phyloP scores from a whole-genome alignment of 2,113 vertebrate species.

The Lamprologus tigripictilis region DNA sequence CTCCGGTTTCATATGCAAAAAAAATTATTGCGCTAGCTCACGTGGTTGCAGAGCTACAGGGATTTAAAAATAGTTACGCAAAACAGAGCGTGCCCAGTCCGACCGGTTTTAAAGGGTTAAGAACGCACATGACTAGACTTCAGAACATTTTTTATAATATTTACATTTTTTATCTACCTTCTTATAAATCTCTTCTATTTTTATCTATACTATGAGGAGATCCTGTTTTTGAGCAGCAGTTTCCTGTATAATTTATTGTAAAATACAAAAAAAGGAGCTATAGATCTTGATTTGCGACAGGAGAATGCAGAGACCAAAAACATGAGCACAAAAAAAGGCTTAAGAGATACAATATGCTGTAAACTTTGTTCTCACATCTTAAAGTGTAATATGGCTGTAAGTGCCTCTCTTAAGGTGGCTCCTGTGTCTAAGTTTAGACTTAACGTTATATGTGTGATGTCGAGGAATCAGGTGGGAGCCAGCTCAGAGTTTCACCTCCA shows the following conservation, averaged over 20 bases:
- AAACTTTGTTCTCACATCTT: not conserved
- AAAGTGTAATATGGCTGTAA: not conserved
- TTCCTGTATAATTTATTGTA: not conserved
- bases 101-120: no score
- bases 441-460: not conserved
- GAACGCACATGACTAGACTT: not conserved
- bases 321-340: not conserved
- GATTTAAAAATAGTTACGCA: no score
- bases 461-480: not conserved
- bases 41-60: rapidly evolving
- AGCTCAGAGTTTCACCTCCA: not conserved
- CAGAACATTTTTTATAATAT: not conserved
- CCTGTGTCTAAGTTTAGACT: not conserved
- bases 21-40: rapidly evolving
- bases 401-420: not conserved
- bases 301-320: not conserved
- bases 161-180: not conserved
- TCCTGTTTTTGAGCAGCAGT: not conserved
- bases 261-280: not conserved
- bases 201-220: not conserved
- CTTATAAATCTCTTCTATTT: not conserved
- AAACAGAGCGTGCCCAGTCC: rapidly evolving
- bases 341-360: not conserved
- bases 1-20: no score
- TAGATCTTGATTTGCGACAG: not conserved